Conservation (phyloP, 1,140 invertebrate species). For the Linepithema humile region DNA sequence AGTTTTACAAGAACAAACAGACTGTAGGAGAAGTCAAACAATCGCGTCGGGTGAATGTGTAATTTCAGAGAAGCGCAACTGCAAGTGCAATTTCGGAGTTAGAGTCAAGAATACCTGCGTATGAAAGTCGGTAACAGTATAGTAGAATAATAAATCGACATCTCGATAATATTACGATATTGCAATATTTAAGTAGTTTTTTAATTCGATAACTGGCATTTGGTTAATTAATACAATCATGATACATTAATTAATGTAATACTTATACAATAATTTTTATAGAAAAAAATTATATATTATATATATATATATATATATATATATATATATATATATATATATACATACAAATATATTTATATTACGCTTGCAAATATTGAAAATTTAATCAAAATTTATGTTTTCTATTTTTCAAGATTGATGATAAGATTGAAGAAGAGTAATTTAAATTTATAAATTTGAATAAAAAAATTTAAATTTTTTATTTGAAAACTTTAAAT, state of each 20-base stretch:
- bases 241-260: not conserved
- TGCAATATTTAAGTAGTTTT: not conserved
- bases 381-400: not conserved
- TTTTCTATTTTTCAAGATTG: not conserved
- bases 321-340: too few species aligned
- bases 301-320: too few species aligned
- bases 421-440: not conserved
- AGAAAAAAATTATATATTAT: not conserved
- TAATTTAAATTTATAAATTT: not conserved
- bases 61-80: constrained; percentile 49
- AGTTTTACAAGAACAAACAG: constrained; percentile 59
- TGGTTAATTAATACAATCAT: not conserved
- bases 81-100: constrained; percentile 41
- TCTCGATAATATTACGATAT: not conserved
- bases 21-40: constrained; percentile 61
- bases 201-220: not conserved
- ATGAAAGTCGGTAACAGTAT: constrained; percentile 18
- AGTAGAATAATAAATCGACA: constrained; percentile 15
- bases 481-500: not conserved
- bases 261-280: not conserved
- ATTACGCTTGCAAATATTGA: not conserved
- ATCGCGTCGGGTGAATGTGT: constrained; percentile 39
- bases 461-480: not conserved
- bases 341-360: too few species aligned
- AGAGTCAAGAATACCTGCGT: constrained; percentile 36